Percentiles rank a stretch among this genome's conserved stretches.
These are phyloP conservation scores for Aphidoletes aphidimyza DNA, from an alignment of 2,888 invertebrate species.

Conservation along the genomic window DNA sequence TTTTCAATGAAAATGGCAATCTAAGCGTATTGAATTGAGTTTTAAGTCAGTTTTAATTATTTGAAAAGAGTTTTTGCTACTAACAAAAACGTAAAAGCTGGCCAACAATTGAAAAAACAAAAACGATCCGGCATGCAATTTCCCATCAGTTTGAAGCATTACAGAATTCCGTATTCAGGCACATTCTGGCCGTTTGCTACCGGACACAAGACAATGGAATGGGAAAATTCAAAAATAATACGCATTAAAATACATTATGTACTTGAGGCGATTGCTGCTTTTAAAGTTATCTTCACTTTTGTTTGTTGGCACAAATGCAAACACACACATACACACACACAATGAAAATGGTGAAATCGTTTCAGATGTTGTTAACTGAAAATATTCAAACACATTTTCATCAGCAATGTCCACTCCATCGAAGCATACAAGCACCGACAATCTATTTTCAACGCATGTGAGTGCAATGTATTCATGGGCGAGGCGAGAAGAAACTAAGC, in stretches of 20 bases:
- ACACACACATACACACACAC: not conserved
- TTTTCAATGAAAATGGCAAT: not conserved
- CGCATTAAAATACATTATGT: constrained; percentile 51
- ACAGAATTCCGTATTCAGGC: too few relatives aligned
- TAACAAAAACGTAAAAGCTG: not conserved
- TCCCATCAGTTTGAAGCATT: too few relatives aligned
- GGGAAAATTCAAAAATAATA: constrained; percentile 43
- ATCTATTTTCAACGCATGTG: not conserved
- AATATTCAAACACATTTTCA: too few relatives aligned
- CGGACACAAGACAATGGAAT: not conserved
- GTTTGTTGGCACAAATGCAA: not conserved
- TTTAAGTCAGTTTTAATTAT: constrained; percentile 49
- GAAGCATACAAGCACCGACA: too few relatives aligned
- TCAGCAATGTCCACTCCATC: too few relatives aligned
- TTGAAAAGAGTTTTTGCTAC: constrained; percentile 37
- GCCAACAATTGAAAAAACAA: constrained; percentile 21
- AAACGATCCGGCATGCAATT: too few relatives aligned
- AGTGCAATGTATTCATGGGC: not conserved
- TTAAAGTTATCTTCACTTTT: constrained; percentile 26
- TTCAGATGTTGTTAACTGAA: not conserved
- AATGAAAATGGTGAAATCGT: not conserved
- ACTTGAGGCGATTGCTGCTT: constrained; percentile 34
- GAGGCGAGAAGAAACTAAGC: not conserved
- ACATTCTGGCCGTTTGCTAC: too few relatives aligned
- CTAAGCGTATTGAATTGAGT: constrained; percentile 39